phyloP scores from a whole-genome alignment of 2,113 vertebrate species.

The Austrofundulus limnaeus region DNA sequence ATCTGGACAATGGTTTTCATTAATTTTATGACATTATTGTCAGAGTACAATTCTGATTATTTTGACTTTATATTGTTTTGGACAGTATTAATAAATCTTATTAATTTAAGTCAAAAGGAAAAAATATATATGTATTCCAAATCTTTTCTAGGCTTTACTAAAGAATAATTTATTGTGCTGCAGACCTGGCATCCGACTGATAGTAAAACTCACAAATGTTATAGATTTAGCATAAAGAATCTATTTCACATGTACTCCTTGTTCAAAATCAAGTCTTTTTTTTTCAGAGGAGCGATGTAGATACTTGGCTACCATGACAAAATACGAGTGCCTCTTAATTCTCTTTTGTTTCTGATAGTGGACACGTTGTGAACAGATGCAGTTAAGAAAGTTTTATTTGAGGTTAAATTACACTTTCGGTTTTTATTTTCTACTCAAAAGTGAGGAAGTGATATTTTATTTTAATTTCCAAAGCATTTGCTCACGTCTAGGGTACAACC shows the following conservation, averaged over 20 bases:
- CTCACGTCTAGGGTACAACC: conserved; percentile 43
- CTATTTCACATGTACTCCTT: not conserved
- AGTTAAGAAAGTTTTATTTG: conserved; percentile 41
- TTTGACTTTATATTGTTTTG: conserved; percentile 30
- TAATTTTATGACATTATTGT: conserved; percentile 18
- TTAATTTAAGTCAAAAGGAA: not conserved
- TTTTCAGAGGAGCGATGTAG: conserved; percentile 16
- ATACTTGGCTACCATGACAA: conserved; percentile 24
- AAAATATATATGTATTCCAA: not conserved
- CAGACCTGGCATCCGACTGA: not conserved
- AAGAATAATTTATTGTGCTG: conserved; percentile 9
- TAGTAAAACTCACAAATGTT: not conserved
- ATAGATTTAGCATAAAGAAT: not conserved
- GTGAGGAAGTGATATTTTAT: conserved; percentile 22
- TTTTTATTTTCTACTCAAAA: conserved; percentile 43
- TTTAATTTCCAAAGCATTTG: conserved; percentile 62
- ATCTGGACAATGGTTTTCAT: conserved; percentile 46
- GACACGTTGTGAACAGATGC: conserved; percentile 29
- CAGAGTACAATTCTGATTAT: conserved; percentile 24
- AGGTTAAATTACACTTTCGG: conserved; percentile 18
- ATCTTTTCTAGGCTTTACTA: not conserved
- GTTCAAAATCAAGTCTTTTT: conserved; percentile 14
- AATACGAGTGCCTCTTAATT: conserved; percentile 46
- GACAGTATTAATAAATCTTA: conserved; percentile 9
- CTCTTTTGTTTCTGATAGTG: conserved; percentile 21